A percentile compares a stretch with the other conserved stretches of the same genome.
Evolutionary conservation across 2,888 invertebrate genomes (phyloP).

Genomic region (Lamproptera curius): DNA sequence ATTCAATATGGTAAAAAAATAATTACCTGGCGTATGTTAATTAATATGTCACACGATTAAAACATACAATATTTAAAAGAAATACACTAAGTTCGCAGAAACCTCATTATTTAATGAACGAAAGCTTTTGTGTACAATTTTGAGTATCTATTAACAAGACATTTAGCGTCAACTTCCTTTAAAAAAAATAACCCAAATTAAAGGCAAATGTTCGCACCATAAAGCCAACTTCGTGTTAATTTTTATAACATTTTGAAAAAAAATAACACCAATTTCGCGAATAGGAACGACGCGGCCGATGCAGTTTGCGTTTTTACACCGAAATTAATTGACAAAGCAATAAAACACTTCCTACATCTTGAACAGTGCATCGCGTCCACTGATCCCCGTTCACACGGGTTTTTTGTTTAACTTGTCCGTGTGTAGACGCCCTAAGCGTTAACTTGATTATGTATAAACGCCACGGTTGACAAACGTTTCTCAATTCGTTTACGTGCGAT

Average conservation of each 20-base stretch:
- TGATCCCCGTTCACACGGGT: too few species aligned
- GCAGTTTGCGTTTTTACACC: background rate
- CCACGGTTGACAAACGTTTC: constrained; percentile 56
- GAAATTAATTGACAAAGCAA: background rate
- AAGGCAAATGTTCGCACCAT: background rate
- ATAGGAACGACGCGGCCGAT: background rate
- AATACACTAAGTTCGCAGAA: background rate
- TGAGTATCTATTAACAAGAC: background rate
- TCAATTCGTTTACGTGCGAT: constrained; percentile 34
- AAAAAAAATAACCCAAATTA: background rate
- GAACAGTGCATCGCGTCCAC: too few species aligned
- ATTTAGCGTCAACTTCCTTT: background rate
- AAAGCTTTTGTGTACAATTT: background rate
- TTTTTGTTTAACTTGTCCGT: background rate
- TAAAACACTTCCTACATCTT: background rate
- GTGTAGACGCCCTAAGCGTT: constrained; percentile 2
- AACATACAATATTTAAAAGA: too few species aligned
- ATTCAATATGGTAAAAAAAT: background rate
- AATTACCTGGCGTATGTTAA: background rate
- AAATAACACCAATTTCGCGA: background rate
- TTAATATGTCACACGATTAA: too few species aligned
- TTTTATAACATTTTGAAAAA: background rate
- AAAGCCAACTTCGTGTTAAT: background rate
- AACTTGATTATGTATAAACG: constrained; percentile 7
- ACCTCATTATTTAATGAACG: background rate